Conservation (phyloP, 1,140 invertebrate species). For the Himalopsyche phryganea region DNA sequence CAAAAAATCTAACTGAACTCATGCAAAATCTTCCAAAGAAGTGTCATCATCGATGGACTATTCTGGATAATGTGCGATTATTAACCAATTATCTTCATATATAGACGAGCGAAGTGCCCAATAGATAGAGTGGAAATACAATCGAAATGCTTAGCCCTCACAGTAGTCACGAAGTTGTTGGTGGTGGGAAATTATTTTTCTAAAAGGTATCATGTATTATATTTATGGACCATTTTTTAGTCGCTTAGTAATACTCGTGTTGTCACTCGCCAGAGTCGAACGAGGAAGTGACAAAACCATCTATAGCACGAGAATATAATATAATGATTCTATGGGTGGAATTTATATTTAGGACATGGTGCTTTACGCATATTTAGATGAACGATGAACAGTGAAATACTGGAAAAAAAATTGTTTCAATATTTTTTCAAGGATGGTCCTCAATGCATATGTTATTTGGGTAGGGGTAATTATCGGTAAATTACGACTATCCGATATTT, state of each 20-base stretch:
- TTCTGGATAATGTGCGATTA: constrained; percentile 10
- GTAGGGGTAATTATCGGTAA: no score
- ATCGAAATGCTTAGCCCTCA: constrained; percentile 1
- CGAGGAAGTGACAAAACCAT: constrained; percentile 1
- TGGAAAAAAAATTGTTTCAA: constrained; percentile 8
- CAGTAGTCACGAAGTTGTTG: constrained; percentile 2
- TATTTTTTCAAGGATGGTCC: constrained; percentile 6
- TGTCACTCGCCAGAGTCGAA: neutral
- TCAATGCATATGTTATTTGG: no score
- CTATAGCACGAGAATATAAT: constrained; percentile 1
- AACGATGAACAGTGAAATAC: constrained; percentile 1
- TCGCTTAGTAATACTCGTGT: neutral
- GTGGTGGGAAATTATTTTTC: constrained; percentile 3
- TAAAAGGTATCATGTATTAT: constrained; percentile 12
- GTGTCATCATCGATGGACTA: neutral
- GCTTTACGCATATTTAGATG: constrained; percentile 1
- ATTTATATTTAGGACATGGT: no score
- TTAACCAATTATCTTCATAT: neutral
- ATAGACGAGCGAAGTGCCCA: neutral
- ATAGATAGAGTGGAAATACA: neutral
- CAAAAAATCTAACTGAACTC: constrained; percentile 4
- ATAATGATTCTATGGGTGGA: no score
- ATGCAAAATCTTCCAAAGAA: neutral
- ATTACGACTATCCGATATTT: no score
- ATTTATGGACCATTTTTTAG: constrained; percentile 11